Percentiles rank a stretch among this genome's conserved stretches.
These are phyloP conservation scores for Sepioteuthis lessoniana DNA, from an alignment of 2,888 invertebrate species.

Conservation along the genomic window DNA sequence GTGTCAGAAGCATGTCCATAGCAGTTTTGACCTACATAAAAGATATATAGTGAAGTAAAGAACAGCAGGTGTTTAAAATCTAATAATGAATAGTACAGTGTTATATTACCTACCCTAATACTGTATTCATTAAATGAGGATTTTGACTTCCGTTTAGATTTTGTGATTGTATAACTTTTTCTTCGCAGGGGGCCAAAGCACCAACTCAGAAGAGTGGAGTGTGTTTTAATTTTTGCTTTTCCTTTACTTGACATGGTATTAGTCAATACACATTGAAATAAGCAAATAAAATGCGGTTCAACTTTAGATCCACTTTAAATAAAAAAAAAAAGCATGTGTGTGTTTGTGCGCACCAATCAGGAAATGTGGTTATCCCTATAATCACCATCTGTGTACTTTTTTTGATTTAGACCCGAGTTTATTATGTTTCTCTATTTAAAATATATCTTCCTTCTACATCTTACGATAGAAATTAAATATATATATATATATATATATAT, in stretches of 20 bases:
- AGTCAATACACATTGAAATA: neutral
- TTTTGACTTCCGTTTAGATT: neutral
- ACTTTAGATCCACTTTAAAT: neutral
- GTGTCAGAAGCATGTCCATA: neutral
- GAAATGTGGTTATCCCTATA: neutral
- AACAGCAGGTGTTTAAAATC: constrained; percentile 4
- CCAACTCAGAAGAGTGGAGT: neutral
- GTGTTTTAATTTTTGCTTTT: neutral
- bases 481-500: no score
- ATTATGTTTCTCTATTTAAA: neutral
- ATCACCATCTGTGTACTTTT: neutral
- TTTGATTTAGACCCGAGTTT: neutral
- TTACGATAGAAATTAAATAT: no score
- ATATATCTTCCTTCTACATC: no score
- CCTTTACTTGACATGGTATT: neutral
- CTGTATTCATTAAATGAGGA: neutral
- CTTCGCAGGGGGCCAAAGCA: neutral
- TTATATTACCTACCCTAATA: neutral
- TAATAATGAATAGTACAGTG: neutral
- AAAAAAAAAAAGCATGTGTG: neutral
- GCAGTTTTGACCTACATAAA: neutral
- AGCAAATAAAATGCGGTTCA: neutral
- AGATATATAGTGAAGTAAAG: neutral
- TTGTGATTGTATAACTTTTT: neutral
- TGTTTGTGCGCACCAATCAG: neutral